phyloP scores from a whole-genome alignment of 64 coral and sea anemone species.

The Montipora cactus region DNA sequence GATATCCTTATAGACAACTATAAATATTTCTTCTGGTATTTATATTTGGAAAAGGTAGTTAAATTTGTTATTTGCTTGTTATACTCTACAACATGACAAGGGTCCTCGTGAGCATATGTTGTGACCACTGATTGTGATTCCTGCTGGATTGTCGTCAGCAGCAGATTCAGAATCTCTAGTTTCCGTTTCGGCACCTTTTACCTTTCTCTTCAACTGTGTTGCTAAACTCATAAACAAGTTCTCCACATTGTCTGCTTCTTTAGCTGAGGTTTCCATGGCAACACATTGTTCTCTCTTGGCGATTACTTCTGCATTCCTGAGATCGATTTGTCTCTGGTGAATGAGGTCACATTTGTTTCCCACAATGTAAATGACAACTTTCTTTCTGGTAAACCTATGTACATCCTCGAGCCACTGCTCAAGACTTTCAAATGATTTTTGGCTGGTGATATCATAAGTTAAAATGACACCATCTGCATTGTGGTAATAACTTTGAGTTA shows the following conservation, averaged over 20 bases:
- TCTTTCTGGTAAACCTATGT: constrained; percentile 92
- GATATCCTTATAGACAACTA: too few relatives aligned
- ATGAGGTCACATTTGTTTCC: constrained; percentile 95
- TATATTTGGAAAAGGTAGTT: neutral
- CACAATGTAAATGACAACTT: constrained; percentile 86
- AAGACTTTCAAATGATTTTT: constrained; percentile 91
- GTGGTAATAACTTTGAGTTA: constrained; percentile 98
- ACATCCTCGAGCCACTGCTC: constrained; percentile 91
- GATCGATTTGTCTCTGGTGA: constrained; percentile 79
- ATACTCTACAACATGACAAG: constrained; percentile 88
- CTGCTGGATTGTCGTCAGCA: constrained; percentile 12
- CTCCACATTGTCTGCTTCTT: constrained; percentile 95
- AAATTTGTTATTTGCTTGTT: neutral
- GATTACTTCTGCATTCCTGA: constrained; percentile 73
- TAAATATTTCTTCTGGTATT: neutral
- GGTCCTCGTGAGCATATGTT: constrained; percentile 81
- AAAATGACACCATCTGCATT: constrained; percentile 97
- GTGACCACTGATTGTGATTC: constrained; percentile 82
- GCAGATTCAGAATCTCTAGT: constrained; percentile 47
- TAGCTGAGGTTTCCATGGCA: constrained; percentile 97
- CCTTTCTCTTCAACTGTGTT: constrained; percentile 84
- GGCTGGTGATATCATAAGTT: constrained; percentile 93
- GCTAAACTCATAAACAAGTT: constrained; percentile 92
- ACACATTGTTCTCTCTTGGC: constrained; percentile 84
- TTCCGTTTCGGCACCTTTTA: constrained; percentile 68